Percentiles rank a stretch among this genome's conserved stretches.
Evolutionary conservation across 2,797 vertebrate species (phyloP).

Genomic region (Siniperca undulata): DNA sequence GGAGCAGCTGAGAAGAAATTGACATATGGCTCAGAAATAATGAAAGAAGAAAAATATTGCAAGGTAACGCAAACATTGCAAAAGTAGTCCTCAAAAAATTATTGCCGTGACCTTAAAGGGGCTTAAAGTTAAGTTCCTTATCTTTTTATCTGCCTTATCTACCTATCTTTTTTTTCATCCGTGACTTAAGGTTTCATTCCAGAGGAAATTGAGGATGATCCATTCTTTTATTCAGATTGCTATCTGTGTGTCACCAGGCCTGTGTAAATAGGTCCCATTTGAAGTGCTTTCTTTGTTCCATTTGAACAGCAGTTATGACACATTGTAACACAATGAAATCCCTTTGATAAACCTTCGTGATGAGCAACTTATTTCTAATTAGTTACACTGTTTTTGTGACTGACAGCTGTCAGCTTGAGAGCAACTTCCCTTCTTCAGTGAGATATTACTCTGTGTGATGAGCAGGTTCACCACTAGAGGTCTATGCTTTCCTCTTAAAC

Average conservation of each 20-base stretch:
- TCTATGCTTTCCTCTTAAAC: conserved; percentile 26
- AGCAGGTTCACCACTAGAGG: conserved; percentile 49
- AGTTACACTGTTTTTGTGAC: not conserved
- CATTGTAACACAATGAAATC: not conserved
- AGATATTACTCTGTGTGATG: not conserved
- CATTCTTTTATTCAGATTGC: conserved; percentile 23
- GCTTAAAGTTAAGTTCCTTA: too few species aligned
- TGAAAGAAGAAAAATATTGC: too few species aligned
- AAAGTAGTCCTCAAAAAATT: too few species aligned
- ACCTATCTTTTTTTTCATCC: too few species aligned
- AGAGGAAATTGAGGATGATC: conserved; percentile 4
- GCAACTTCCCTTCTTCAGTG: too few species aligned
- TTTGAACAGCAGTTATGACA: not conserved
- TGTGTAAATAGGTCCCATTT: not conserved
- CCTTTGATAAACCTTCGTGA: not conserved
- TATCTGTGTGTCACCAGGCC: conserved; percentile 35
- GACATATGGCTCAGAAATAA: too few species aligned
- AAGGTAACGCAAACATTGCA: too few species aligned
- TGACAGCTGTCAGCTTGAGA: not conserved
- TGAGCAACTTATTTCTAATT: not conserved
- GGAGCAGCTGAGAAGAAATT: too few species aligned
- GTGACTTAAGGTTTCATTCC: conserved; percentile 11
- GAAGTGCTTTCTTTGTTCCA: conserved; percentile 16
- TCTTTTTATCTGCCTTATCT: too few species aligned
- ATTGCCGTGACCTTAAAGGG: too few species aligned